Evolutionary conservation across 2,888 invertebrate species (phyloP), one percentile per base, ranked within the genome.

Genomic region (Stramonita haemastoma): DNA sequence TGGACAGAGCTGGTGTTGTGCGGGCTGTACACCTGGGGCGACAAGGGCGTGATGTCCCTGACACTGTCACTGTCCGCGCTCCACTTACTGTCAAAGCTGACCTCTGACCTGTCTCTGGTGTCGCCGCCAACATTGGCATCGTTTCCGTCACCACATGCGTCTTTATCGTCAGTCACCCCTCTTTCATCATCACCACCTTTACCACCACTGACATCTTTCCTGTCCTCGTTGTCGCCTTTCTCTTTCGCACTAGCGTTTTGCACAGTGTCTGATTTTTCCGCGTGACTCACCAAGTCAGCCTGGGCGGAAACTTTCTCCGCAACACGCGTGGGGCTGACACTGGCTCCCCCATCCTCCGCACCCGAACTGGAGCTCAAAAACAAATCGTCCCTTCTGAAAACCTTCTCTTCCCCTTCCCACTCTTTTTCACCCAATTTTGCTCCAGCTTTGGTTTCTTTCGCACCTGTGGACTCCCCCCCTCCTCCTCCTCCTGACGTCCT

Each of bases 351-450:
- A 32, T 86, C 86, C 34, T 86, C 86, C 4, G 60, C 86, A 0
- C 60, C 81, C 11, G 87, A 87, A 22, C 83, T 73, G 26, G 90
- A 90, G 17, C 87, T 81, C 1, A 73, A 60, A 22, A 87, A 73
- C 87, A 87, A 56, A 32, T 77, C 29, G 8, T 81, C 60, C 26
- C 29, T 87, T 32, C 57, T 36, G 60, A 87, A 87, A 29, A 46
- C 81, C 32, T 22, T 73, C 11, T 17, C 26, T 81, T 32, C 77
- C 29, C 5, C 19, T n/a, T n/a, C n/a, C 56, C 77, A 77, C 15
- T 19, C 87, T 22, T 66, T 17, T 13, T 13, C 66, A 66, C 2
- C 66, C 17, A 26, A 26, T 13, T 66, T 46, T 66, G 19, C 2
- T 66, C 13, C 66, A n/a, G n/a, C n/a, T n/a, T n/a, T n/a, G 26